These are phyloP conservation scores for Spongilla lacustris DNA, from an alignment of 37 sponge, comb jelly and placozoan genomes.

Conservation along the genomic window DNA sequence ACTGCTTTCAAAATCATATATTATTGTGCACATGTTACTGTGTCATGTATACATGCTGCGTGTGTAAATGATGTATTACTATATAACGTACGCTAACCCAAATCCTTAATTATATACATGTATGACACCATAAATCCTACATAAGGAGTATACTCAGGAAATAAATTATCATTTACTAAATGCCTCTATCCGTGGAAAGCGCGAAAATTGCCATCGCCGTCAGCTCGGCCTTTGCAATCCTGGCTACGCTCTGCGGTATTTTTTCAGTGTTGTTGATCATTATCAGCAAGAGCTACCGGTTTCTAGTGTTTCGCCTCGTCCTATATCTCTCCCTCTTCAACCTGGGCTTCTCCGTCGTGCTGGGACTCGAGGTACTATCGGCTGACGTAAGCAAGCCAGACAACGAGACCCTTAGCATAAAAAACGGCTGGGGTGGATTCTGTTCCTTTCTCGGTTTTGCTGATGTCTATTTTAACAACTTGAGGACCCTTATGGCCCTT, in stretches of 20 bases:
- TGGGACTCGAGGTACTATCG: not conserved
- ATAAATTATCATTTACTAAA: not conserved
- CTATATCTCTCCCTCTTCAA: not conserved
- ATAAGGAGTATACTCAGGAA: too few species aligned
- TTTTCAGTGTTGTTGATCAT: not conserved
- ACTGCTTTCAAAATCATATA: too few species aligned
- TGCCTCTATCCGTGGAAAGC: not conserved
- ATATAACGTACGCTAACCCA: too few species aligned
- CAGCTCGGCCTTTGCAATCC: not conserved
- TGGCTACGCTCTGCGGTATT: not conserved
- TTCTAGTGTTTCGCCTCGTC: not conserved
- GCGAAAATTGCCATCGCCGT: not conserved
- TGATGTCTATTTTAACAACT: not conserved
- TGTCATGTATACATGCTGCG: too few species aligned
- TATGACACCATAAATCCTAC: too few species aligned
- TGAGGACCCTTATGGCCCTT: not conserved
- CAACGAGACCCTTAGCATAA: not conserved
- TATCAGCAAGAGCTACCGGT: not conserved
- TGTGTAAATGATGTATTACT: too few species aligned
- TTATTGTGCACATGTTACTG: too few species aligned
- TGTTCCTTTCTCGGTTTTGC: not conserved
- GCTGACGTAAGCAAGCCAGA: not conserved
- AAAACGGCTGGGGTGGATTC: not conserved
- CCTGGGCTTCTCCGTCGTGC: not conserved
- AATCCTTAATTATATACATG: too few species aligned